A percentile compares a stretch with the other conserved stretches of the same genome.
phyloP scores from a whole-genome alignment of 53 echinoderm and acorn worm genomes.

The Holothuria leucospilota region DNA sequence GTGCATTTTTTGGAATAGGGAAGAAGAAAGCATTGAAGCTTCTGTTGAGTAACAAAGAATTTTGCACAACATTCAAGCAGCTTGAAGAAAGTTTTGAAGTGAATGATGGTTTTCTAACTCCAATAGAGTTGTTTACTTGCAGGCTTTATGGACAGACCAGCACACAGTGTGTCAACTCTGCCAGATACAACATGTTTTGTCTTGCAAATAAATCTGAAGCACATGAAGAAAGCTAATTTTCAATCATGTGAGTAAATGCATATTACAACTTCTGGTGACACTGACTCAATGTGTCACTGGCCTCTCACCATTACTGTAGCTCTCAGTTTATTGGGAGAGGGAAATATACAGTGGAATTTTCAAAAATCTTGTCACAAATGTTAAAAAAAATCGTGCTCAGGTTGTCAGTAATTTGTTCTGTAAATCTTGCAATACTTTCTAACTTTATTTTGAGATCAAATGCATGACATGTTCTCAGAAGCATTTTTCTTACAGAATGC shows the following conservation, averaged over 20 bases:
- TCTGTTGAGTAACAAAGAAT: conserved; percentile 22
- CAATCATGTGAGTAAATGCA: conserved; percentile 1
- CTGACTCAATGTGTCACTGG: too few relatives aligned
- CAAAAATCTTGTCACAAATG: too few relatives aligned
- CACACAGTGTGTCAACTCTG: neutral
- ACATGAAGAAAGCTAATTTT: conserved; percentile 1
- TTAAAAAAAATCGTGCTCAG: too few relatives aligned
- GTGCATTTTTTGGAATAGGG: conserved; percentile 1
- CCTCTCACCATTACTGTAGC: too few relatives aligned
- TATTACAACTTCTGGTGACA: too few relatives aligned
- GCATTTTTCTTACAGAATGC: too few relatives aligned
- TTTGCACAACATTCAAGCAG: conserved; percentile 6
- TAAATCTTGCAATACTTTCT: too few relatives aligned
- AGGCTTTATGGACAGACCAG: conserved; percentile 1
- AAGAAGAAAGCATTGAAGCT: conserved; percentile 16
- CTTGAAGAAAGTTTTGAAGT: neutral
- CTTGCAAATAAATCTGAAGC: conserved; percentile 16
- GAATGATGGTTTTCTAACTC: neutral
- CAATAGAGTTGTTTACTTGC: conserved; percentile 7
- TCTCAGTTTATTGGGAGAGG: too few relatives aligned
- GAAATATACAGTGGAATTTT: too few relatives aligned
- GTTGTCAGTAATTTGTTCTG: too few relatives aligned
- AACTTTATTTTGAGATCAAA: too few relatives aligned
- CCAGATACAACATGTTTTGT: conserved; percentile 10
- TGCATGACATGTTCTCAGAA: too few relatives aligned